These are phyloP conservation scores for Lytechinus pictus DNA, from an alignment of 35 echinoderm and acorn worm species.

Conservation along the genomic window DNA sequence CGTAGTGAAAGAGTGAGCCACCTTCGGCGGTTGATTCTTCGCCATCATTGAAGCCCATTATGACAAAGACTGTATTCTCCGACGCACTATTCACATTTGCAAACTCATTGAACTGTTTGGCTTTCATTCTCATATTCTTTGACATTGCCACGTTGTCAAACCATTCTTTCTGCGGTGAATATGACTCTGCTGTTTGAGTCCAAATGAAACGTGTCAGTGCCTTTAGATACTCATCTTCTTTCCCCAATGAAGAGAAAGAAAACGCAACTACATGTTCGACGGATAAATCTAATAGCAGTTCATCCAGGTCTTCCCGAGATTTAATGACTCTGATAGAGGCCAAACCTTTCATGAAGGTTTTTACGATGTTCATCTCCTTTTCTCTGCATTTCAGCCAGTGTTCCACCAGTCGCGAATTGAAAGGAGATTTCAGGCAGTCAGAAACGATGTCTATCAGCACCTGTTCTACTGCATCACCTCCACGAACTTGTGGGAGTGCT, in stretches of 20 bases:
- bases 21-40: no score
- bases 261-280: conserved; percentile 22
- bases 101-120: no score
- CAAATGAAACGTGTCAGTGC: no score
- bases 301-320: conserved; percentile 31
- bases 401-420: conserved; percentile 17
- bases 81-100: no score
- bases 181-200: no score
- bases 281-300: conserved; percentile 10
- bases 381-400: conserved; percentile 22
- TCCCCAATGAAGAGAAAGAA: neutral
- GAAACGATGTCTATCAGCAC: neutral
- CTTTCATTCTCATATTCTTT: no score
- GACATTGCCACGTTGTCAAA: no score
- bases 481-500: conserved; percentile 43
- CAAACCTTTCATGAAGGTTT: conserved; percentile 36
- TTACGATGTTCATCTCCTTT: conserved; percentile 48
- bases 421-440: conserved; percentile 10
- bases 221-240: no score
- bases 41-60: no score
- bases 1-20: neutral
- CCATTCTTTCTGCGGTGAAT: no score
- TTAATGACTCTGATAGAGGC: neutral
- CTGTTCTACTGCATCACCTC: conserved; percentile 21
- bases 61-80: no score